Evolutionary conservation across 2,113 vertebrate genomes (phyloP), one percentile per base, ranked within the genome.

Genomic region (Carassius auratus): DNA sequence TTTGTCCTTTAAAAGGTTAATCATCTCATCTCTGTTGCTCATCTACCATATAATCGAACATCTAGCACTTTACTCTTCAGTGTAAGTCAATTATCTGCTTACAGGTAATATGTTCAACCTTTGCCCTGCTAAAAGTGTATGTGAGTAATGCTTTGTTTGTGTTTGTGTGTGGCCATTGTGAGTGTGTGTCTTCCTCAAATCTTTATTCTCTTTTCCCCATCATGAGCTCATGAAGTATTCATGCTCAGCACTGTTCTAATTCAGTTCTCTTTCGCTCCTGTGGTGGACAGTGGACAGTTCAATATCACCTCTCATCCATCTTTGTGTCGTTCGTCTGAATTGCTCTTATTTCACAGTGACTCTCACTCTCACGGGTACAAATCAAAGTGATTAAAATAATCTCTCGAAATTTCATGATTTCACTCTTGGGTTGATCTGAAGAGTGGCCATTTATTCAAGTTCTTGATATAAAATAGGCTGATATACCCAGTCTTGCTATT

Each of bases 221-320:
- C 73, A 82, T 76, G 83, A 85, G 95, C 93, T 95, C 94, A 95
- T 93, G 90, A 85, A 38, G 91, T 92, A 91, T 95, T 95, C 93
- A 92, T 92, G 92, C 89, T 88, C 68, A 86, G 89, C 87, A 55
- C 84, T 57, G 48, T 79, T 86, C 48, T 88, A 80, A 59, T 84
- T 84, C 36, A 84, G 57, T 77, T 61, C 62, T 77, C 80, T 23
- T 77, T 71, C 45, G 12, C 73, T 74, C 73, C 78, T 66, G 33
- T 17, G 76, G 55, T 19, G 59, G 42, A 80, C 77, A 61, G 26
- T 57, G 48, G 50, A 59, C 76, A 62, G 78, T 80, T 71, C 59
- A 36, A 87, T 55, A 68, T 84, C 36, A 13, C n/a, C 38, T 75
- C 81, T 79, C 71, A 85, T 87, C 68, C 75, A 82, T 59, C 73